Percentiles rank a stretch among this genome's conserved stretches.
Evolutionary conservation across 2,797 vertebrate species (phyloP).

Genomic region (Danio choprae): DNA sequence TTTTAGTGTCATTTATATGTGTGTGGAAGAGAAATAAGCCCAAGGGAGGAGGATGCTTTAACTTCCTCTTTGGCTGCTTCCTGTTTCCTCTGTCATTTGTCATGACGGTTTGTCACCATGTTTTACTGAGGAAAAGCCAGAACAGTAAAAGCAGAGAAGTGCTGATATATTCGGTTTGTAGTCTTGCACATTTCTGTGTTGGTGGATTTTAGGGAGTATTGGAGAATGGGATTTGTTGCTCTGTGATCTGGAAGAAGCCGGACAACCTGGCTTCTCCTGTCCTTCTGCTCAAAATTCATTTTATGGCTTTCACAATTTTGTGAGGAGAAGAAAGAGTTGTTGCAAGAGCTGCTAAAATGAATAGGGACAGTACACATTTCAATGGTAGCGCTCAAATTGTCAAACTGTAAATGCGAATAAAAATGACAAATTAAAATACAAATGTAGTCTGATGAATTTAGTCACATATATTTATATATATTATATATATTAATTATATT

Average conservation of each 20-base stretch:
- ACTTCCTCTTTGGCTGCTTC: conserved; percentile 35
- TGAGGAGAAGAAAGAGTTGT: background rate
- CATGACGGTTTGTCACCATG: conserved; percentile 22
- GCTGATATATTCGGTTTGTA: background rate
- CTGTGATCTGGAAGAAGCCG: conserved; percentile 15
- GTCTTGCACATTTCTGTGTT: conserved; percentile 2
- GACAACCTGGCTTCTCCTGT: conserved; percentile 10
- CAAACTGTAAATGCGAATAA: too few relatives aligned
- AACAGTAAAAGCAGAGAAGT: conserved; percentile 19
- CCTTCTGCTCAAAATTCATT: background rate
- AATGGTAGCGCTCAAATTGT: too few relatives aligned
- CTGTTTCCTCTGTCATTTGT: conserved; percentile 43
- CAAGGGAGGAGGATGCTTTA: conserved; percentile 18
- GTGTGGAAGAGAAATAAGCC: conserved; percentile 15
- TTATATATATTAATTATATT: too few relatives aligned
- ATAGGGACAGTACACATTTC: too few relatives aligned
- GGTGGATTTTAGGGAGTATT: background rate
- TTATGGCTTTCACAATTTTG: background rate
- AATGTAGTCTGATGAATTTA: too few relatives aligned
- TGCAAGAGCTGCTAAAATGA: too few relatives aligned
- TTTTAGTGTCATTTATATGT: conserved; percentile 18
- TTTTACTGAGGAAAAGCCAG: conserved; percentile 21
- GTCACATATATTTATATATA: too few relatives aligned
- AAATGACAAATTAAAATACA: too few relatives aligned
- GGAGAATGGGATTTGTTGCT: conserved; percentile 10